Percentiles rank a stretch among this genome's conserved stretches.
Evolutionary conservation across 2,113 vertebrate genomes (phyloP).

Genomic region (Girardinichthys multiradiatus): DNA sequence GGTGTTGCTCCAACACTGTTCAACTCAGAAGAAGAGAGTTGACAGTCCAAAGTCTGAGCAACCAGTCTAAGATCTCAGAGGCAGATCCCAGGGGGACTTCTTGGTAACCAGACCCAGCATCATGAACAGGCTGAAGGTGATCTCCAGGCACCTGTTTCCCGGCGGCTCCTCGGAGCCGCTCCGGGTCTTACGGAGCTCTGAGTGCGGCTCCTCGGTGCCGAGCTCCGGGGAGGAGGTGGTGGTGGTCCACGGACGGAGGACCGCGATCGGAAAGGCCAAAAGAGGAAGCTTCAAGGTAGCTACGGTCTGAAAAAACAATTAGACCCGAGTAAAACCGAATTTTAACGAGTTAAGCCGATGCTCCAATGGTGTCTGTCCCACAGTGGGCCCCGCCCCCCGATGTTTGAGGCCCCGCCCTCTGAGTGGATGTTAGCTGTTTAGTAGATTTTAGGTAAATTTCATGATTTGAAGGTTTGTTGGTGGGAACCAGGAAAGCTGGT

Average conservation of each 20-base stretch:
- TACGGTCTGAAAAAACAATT: background rate
- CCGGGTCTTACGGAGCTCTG: background rate
- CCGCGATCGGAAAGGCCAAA: constrained; percentile 54
- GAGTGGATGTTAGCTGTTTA: background rate
- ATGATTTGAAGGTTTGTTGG: too few species aligned
- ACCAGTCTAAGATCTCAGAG: background rate
- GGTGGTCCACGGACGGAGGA: constrained; percentile 64
- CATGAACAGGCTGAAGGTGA: constrained; percentile 50
- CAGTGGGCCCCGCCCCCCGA: background rate
- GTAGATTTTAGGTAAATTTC: too few species aligned
- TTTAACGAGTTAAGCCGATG: background rate
- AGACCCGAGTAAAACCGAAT: background rate
- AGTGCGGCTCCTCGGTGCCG: background rate
- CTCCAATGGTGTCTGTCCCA: background rate
- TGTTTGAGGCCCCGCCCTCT: background rate
- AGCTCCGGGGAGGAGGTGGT: constrained; percentile 55
- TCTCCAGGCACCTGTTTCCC: constrained; percentile 55
- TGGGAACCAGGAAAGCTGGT: too few species aligned
- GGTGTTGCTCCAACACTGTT: background rate
- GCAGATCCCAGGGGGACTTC: background rate
- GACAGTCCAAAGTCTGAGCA: background rate
- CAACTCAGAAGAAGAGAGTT: constrained; percentile 1
- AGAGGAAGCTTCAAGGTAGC: constrained; percentile 60
- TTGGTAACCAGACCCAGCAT: background rate
- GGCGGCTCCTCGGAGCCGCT: background rate